Conservation (phyloP, 2,113 vertebrate species). For the Callipepla squamata region DNA sequence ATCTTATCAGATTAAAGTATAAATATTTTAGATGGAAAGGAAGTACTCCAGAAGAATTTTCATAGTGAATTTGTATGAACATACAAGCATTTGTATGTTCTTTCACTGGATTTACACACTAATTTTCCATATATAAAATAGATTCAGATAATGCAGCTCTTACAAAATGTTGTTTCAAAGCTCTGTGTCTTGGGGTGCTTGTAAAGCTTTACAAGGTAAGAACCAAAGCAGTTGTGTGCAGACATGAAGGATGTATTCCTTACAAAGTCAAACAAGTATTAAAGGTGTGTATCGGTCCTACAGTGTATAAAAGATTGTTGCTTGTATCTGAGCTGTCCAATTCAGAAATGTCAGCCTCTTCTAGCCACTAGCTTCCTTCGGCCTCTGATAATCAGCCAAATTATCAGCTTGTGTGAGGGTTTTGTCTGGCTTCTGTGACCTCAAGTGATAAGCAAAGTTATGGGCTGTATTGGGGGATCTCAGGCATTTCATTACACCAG, state of each 20-base stretch:
- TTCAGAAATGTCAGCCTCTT: background rate
- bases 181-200: background rate
- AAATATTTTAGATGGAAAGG: background rate
- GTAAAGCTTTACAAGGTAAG: background rate
- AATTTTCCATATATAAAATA: background rate
- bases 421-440: background rate
- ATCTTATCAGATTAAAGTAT: background rate
- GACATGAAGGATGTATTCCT: background rate
- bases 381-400: background rate
- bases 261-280: background rate
- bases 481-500: background rate
- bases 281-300: background rate
- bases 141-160: background rate
- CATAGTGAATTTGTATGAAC: background rate
- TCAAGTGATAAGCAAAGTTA: background rate
- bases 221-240: background rate
- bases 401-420: background rate
- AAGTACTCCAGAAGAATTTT: background rate
- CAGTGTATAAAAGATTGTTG: background rate
- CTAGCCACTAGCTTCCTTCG: background rate
- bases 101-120: background rate
- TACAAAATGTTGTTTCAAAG: background rate
- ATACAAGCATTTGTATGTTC: background rate
- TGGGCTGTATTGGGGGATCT: fast-evolving
- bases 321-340: background rate